phyloP scores from a whole-genome alignment of 2,888 invertebrate genomes.

The Papilio gigon region DNA sequence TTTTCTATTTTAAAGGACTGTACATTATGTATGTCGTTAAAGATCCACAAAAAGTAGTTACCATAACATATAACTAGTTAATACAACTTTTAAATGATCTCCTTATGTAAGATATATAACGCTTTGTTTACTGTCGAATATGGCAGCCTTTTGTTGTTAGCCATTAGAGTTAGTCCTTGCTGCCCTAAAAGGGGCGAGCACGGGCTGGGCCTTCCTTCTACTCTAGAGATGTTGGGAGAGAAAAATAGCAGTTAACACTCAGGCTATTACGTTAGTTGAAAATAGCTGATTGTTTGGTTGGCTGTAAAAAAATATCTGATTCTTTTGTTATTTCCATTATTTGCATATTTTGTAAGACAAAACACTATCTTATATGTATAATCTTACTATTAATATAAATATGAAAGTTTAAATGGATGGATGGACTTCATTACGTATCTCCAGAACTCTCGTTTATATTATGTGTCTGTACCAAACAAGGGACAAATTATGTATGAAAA shows the following conservation, averaged over 20 bases:
- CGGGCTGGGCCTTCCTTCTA: slow-evolving; percentile 32
- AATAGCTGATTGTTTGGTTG: not conserved
- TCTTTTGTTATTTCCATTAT: too few species aligned
- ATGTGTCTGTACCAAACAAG: not conserved
- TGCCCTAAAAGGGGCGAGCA: slow-evolving; percentile 41
- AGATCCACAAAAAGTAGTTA: not conserved
- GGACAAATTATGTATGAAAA: not conserved
- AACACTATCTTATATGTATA: too few species aligned
- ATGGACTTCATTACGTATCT: too few species aligned
- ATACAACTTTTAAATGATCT: not conserved
- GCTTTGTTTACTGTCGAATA: slow-evolving; percentile 35
- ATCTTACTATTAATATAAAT: too few species aligned
- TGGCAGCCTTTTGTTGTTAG: slow-evolving; percentile 25
- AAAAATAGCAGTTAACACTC: not conserved
- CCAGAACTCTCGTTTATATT: too few species aligned
- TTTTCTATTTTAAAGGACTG: too few species aligned
- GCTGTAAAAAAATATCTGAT: too few species aligned
- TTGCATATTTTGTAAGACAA: too few species aligned
- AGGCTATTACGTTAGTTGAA: not conserved
- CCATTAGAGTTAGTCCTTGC: slow-evolving; percentile 44
- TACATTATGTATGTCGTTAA: too few species aligned
- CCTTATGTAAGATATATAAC: slow-evolving; percentile 23
- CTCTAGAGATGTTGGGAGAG: not conserved
- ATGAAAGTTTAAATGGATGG: too few species aligned
- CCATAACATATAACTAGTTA: not conserved